These are phyloP conservation scores for Cynoglossus semilaevis DNA, from an alignment of 2,113 vertebrate genomes.

Conservation along the genomic window DNA sequence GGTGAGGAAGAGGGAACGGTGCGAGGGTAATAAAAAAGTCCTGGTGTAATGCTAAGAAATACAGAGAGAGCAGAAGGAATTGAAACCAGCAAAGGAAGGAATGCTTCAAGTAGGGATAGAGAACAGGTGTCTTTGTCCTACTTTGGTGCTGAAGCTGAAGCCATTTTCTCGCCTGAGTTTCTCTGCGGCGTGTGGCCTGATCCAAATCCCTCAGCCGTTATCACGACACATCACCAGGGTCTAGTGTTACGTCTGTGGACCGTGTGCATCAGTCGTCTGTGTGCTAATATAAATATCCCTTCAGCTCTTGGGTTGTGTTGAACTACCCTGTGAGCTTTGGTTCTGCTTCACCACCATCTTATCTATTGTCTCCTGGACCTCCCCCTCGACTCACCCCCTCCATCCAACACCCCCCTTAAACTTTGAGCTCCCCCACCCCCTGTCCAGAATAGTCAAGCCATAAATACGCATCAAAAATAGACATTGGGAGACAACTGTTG, in stretches of 20 bases:
- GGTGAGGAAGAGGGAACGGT: conserved; percentile 59
- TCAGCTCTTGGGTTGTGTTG: conserved; percentile 57
- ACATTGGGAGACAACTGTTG: conserved; percentile 87
- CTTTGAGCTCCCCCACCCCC: conserved; percentile 36
- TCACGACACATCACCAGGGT: conserved; percentile 62
- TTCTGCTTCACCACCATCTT: conserved; percentile 48
- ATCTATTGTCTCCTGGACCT: conserved; percentile 75
- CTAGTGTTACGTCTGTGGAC: conserved; percentile 64
- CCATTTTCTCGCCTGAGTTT: conserved; percentile 50
- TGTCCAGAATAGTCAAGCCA: conserved; percentile 77
- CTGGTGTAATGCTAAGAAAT: conserved; percentile 46
- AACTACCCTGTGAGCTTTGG: conserved; percentile 51
- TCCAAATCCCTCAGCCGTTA: conserved; percentile 57
- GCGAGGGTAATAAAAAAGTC: conserved; percentile 54
- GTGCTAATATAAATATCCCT: conserved; percentile 69
- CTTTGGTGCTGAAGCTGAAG: conserved; percentile 45
- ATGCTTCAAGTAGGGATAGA: conserved; percentile 37
- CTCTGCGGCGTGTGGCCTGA: conserved; percentile 38
- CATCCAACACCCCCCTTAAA: background rate
- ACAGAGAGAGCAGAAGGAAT: conserved; percentile 32
- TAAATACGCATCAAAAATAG: conserved; percentile 88
- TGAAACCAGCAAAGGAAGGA: conserved; percentile 48
- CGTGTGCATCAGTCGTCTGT: conserved; percentile 55
- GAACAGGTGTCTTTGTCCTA: conserved; percentile 78
- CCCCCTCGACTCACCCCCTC: background rate